Conservation (phyloP, 2,113 vertebrate species). For the Castor canadensis region DNA sequence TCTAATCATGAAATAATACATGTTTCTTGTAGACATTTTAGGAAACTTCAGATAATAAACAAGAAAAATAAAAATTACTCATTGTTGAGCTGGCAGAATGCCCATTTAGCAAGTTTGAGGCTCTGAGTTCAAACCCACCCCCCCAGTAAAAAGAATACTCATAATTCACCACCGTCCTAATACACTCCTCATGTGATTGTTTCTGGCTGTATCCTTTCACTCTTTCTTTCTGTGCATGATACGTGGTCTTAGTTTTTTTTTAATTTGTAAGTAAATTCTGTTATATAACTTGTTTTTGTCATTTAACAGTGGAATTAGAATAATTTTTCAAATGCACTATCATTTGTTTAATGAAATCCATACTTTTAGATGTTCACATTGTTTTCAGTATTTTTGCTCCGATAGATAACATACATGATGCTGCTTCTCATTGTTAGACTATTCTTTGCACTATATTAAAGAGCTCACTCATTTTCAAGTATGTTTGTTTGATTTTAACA, state of each 20-base stretch:
- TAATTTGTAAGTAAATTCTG: neutral
- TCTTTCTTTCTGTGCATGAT: neutral
- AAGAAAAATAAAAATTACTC: neutral
- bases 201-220: neutral
- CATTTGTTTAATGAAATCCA: neutral
- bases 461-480: neutral
- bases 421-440: neutral
- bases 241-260: neutral
- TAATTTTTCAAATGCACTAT: neutral
- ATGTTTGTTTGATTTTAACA: neutral
- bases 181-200: neutral
- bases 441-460: neutral
- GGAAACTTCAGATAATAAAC: neutral
- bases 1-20: conserved; percentile 1
- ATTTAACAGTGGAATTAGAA: conserved; percentile 1
- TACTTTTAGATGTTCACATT: neutral
- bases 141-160: neutral
- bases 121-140: too few species aligned
- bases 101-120: too few species aligned
- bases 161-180: neutral
- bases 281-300: neutral
- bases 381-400: neutral
- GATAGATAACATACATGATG: neutral
- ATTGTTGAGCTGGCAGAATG: too few species aligned
- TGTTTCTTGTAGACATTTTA: neutral